Evolutionary conservation across 2,888 invertebrate species (phyloP).

Genomic region (Metopia argyrocephala): DNA sequence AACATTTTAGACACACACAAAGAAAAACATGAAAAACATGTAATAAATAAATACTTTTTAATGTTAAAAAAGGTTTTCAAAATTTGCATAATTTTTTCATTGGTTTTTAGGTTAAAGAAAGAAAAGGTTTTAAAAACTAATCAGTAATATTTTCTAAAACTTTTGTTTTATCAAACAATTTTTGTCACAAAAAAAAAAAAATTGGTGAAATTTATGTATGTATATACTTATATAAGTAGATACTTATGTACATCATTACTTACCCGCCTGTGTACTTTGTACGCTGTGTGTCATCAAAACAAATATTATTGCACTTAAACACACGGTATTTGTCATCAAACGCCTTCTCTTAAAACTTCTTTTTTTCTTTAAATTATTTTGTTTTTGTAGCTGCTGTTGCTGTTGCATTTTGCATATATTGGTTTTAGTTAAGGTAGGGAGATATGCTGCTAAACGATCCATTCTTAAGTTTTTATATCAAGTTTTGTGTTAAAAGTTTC

Average conservation of each 20-base stretch:
- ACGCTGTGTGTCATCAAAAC: slow-evolving; percentile 28
- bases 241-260: no score
- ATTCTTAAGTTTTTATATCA: no score
- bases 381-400: slow-evolving; percentile 49
- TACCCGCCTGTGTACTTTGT: slow-evolving; percentile 48
- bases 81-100: background rate
- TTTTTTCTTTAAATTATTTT: slow-evolving; percentile 45
- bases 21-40: no score
- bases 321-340: slow-evolving; percentile 22
- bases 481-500: slow-evolving; percentile 6
- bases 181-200: background rate
- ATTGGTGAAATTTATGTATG: no score
- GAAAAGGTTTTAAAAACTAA: no score
- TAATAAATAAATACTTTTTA: background rate
- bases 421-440: slow-evolving; percentile 4
- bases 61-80: background rate
- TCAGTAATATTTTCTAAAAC: no score
- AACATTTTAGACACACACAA: no score
- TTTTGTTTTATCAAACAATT: no score
- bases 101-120: no score
- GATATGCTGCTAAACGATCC: slow-evolving; percentile 36
- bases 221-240: no score
- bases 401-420: slow-evolving; percentile 37
- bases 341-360: slow-evolving; percentile 62
- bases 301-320: slow-evolving; percentile 30